Base-by-base conservation (phyloP, 1,140 invertebrate species). In the Drosophila lowei region DNA sequence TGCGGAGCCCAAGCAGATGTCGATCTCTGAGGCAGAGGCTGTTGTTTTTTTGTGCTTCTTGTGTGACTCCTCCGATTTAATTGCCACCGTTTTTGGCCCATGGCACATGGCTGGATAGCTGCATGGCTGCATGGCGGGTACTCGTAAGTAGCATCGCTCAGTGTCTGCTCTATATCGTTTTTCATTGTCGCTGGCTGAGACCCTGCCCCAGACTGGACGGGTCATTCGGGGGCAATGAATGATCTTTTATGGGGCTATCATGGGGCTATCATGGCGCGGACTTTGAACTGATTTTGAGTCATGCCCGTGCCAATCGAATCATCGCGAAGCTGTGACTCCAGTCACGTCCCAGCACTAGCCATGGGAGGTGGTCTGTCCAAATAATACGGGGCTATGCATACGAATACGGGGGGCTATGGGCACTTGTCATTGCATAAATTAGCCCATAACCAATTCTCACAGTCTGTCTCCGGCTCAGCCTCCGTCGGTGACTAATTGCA, bases 401-500 rank as follows among this genome's bases (percentile, higher is more conserved):
- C 11, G 13, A 53, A 23, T 25, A 25, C 23, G 23, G 4, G 23
- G 23, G 23, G 23, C 0, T 25, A 23, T 3, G 23, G 23, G 23
- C 5, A 34, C 43, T 23, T 25, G 13, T 34, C 46, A 59, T 58
- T 74, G 71, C 71, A 74, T 65, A 59, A 64, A 74, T 74, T 74
- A 74, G 42, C 34, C 54, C 52, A 53, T 74, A 72, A 43, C 61
- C 34, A 53, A 74, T 58, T 21, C 41, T 15, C 23, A 34, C 25
- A 62, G 38, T 44, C 28, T 38, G 58, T 49, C 50, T 30, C 34
- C 43, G 49, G 46, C 28, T 56, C 59, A 42, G 52, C 25, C 68
- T 48, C 18, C 13, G 54, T 6, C 49, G 56, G 23, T 74, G 71
- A 74, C 72, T 74, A 74, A 74, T 74, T 74, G 61, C 72, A 74